A percentile compares a stretch with the other conserved stretches of the same genome.
These are phyloP conservation scores for Drosophila flavopinicola DNA, from an alignment of 2,888 invertebrate genomes.

Conservation along the genomic window DNA sequence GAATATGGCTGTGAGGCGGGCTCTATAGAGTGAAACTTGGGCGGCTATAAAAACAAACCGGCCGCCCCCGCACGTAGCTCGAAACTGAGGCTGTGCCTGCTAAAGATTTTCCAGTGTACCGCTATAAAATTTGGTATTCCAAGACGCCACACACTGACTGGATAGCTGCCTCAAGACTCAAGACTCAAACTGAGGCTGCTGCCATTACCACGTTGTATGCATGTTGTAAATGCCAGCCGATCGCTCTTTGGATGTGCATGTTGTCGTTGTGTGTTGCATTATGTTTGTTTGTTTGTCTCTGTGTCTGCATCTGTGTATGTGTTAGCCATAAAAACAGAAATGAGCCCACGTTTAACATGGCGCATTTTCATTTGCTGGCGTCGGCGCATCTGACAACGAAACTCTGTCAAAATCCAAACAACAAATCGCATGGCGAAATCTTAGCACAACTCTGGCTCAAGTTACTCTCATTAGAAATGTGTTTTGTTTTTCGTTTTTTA, in stretches of 20 bases:
- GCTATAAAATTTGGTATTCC: constrained; percentile 79
- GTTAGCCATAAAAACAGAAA: constrained; percentile 74
- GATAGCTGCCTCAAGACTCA: too few species aligned
- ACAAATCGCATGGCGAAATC: constrained; percentile 38
- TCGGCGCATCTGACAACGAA: constrained; percentile 59
- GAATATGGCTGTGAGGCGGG: constrained; percentile 42
- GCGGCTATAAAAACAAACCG: constrained; percentile 78
- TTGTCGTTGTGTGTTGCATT: constrained; percentile 40
- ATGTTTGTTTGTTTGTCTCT: constrained; percentile 17
- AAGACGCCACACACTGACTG: constrained; percentile 57
- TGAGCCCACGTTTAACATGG: constrained; percentile 78
- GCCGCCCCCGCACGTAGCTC: constrained; percentile 75
- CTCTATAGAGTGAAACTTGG: constrained; percentile 67
- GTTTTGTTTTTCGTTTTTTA: constrained; percentile 33
- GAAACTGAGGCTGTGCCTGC: constrained; percentile 23
- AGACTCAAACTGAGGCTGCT: constrained; percentile 22
- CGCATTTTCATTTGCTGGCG: constrained; percentile 65
- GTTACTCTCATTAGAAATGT: constrained; percentile 26
- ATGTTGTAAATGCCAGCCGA: constrained; percentile 77
- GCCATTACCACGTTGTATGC: constrained; percentile 79
- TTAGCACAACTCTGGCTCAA: constrained; percentile 10
- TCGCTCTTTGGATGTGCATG: constrained; percentile 57
- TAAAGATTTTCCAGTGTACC: constrained; percentile 77
- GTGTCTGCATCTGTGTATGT: constrained; percentile 46
- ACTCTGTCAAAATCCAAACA: constrained; percentile 35